Conservation (phyloP, 2,888 invertebrate genomes). For the Rhagonycha fulva region DNA sequence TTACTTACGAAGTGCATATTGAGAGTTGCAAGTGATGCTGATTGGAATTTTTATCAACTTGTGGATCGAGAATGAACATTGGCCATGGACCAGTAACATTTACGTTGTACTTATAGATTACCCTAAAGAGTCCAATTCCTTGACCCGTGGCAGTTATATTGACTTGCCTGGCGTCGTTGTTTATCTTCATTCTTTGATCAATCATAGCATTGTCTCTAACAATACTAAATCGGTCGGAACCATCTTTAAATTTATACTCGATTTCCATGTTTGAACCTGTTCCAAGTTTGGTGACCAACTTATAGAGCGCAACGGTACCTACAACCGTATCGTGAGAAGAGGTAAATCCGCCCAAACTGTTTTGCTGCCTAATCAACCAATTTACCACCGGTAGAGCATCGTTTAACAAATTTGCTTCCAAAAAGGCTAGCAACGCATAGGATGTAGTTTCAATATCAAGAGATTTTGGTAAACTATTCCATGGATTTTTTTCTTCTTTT, state of each 20-base stretch:
- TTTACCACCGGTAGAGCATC: slow-evolving; percentile 69
- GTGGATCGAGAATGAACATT: slow-evolving; percentile 82
- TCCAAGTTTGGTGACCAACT: slow-evolving; percentile 65
- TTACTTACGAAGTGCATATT: slow-evolving; percentile 74
- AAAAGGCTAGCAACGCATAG: slow-evolving; percentile 78
- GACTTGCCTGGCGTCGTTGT: slow-evolving; percentile 63
- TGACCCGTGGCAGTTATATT: slow-evolving; percentile 78
- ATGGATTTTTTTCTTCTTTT: slow-evolving; percentile 66
- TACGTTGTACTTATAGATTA: slow-evolving; percentile 80
- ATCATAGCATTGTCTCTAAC: slow-evolving; percentile 79
- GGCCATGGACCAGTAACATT: slow-evolving; percentile 89
- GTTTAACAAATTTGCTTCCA: slow-evolving; percentile 55
- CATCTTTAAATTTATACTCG: slow-evolving; percentile 48
- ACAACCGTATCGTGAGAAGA: slow-evolving; percentile 79
- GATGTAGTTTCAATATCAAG: slow-evolving; percentile 87
- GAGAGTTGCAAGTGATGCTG: slow-evolving; percentile 78
- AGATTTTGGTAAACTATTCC: slow-evolving; percentile 68
- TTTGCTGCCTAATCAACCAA: slow-evolving; percentile 75
- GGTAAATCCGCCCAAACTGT: slow-evolving; percentile 71
- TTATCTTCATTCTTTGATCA: slow-evolving; percentile 74
- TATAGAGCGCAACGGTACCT: slow-evolving; percentile 71
- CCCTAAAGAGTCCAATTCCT: slow-evolving; percentile 78
- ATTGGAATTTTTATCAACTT: slow-evolving; percentile 81
- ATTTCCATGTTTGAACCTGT: slow-evolving; percentile 55
- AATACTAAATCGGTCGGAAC: slow-evolving; percentile 67